These are phyloP conservation scores for Tyrannus savana DNA, from an alignment of 2,113 vertebrate species.

Conservation along the genomic window DNA sequence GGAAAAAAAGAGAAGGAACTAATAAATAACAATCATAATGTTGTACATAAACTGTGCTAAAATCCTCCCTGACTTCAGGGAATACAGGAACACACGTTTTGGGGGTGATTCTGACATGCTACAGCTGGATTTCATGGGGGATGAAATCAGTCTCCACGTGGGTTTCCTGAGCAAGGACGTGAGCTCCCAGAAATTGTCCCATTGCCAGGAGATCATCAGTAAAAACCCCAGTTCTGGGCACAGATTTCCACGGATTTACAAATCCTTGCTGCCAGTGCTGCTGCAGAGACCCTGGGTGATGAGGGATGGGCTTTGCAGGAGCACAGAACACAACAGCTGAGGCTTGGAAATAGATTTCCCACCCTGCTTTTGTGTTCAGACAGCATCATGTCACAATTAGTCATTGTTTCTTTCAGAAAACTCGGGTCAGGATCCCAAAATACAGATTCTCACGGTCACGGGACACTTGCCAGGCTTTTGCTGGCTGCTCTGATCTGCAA, in stretches of 20 bases:
- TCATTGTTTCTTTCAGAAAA: neutral
- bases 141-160: neutral
- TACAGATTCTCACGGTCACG: neutral
- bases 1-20: neutral
- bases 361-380: neutral
- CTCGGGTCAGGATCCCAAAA: neutral
- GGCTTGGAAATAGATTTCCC: neutral
- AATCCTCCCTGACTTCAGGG: neutral
- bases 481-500: neutral
- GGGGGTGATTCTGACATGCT: neutral
- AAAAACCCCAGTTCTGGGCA: neutral
- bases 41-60: neutral
- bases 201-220: neutral
- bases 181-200: neutral
- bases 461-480: neutral
- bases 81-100: neutral
- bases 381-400: neutral
- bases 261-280: neutral
- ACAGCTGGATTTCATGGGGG: neutral
- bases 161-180: neutral
- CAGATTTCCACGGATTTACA: neutral
- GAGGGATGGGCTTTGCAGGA: neutral
- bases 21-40: neutral
- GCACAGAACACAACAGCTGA: neutral
- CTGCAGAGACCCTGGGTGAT: neutral